phyloP scores from a whole-genome alignment of 2,113 vertebrate species.

The Verasper variegatus region DNA sequence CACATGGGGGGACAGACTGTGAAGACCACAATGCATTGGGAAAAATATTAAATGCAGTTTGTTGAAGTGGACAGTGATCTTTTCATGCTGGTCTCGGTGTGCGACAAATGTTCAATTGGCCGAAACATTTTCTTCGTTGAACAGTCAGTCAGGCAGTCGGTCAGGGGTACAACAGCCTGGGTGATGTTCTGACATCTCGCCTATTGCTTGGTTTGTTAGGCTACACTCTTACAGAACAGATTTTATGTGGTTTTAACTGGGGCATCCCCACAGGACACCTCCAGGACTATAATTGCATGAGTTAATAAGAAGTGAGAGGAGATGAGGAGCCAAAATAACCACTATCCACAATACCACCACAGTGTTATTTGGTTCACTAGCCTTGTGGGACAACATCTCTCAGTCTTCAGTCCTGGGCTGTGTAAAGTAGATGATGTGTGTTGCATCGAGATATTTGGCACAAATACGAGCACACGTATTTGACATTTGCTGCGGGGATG shows the following conservation, averaged over 20 bases:
- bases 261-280: constrained; percentile 65
- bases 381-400: constrained; percentile 19
- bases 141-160: constrained; percentile 18
- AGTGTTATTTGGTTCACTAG: neutral
- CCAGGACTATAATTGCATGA: constrained; percentile 53
- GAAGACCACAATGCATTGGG: no score
- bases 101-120: constrained; percentile 7
- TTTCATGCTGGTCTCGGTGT: constrained; percentile 13
- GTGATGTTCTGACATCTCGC: constrained; percentile 15
- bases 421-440: neutral
- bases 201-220: constrained; percentile 38
- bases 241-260: constrained; percentile 61
- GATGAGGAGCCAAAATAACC: constrained; percentile 46
- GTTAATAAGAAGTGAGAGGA: constrained; percentile 49
- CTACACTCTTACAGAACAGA: neutral
- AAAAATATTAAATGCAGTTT: constrained; percentile 12
- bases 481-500: constrained; percentile 46
- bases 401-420: constrained; percentile 10
- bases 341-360: constrained; percentile 18
- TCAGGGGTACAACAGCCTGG: constrained; percentile 25
- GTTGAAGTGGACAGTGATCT: constrained; percentile 55
- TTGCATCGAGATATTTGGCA: constrained; percentile 28
- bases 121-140: neutral
- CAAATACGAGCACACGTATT: constrained; percentile 37
- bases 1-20: neutral